Percentiles rank a stretch among this genome's conserved stretches.
Evolutionary conservation across 2,888 invertebrate genomes (phyloP).

Genomic region (Caradrina kadenii): DNA sequence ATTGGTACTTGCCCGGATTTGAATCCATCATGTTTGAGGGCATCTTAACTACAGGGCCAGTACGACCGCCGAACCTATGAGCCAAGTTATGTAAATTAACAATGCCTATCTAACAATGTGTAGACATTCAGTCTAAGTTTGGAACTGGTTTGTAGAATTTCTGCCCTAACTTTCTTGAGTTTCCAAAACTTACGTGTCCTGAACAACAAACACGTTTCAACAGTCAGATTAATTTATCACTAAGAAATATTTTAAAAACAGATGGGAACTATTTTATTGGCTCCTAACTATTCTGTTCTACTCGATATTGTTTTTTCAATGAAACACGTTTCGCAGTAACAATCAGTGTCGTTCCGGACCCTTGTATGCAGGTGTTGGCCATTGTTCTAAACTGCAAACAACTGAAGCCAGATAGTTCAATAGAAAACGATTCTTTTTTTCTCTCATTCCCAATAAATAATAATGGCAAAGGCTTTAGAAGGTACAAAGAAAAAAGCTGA

Average conservation of each 20-base stretch:
- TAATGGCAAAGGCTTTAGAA: background rate
- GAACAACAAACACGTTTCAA: conserved; percentile 8
- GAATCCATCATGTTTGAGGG: too few relatives aligned
- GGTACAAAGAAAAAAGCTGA: background rate
- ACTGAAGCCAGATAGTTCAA: conserved; percentile 4
- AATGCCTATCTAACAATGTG: background rate
- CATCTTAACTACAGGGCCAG: too few relatives aligned
- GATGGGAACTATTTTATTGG: background rate
- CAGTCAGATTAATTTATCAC: conserved; percentile 16
- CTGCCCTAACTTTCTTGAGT: background rate
- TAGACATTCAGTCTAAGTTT: conserved; percentile 8
- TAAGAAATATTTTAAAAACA: conserved; percentile 4
- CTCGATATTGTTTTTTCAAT: background rate
- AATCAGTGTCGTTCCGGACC: background rate
- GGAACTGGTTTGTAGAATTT: conserved; percentile 17
- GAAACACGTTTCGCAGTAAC: background rate
- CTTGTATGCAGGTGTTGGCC: background rate
- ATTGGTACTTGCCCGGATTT: too few relatives aligned
- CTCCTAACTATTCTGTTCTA: background rate
- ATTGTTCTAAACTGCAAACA: conserved; percentile 2
- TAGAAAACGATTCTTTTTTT: conserved; percentile 1
- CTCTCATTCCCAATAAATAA: background rate
- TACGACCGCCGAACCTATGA: background rate
- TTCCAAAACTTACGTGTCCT: conserved; percentile 14
- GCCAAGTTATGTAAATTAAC: background rate